These are phyloP conservation scores for Ectemnius lituratus DNA, from an alignment of 2,888 invertebrate genomes.

Conservation along the genomic window DNA sequence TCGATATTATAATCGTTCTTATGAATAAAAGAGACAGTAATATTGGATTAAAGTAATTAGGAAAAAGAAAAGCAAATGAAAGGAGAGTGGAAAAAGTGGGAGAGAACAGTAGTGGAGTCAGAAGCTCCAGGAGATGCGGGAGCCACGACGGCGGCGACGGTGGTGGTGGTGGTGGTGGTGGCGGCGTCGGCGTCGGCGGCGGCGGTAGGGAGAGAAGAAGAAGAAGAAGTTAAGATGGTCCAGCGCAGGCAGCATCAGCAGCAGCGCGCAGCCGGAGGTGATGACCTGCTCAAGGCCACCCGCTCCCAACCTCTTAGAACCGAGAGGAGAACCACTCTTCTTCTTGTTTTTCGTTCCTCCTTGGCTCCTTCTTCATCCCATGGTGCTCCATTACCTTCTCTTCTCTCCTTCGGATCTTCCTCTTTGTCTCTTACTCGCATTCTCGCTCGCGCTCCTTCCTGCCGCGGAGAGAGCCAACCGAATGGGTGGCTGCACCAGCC, in stretches of 20 bases:
- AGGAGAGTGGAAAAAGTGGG: conserved; percentile 7
- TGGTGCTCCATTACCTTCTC: not conserved
- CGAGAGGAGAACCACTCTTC: conserved; percentile 64
- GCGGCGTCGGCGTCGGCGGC: conserved; percentile 19
- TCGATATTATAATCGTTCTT: too few relatives aligned
- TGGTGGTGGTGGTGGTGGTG: conserved; percentile 19
- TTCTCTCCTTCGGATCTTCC: conserved; percentile 13
- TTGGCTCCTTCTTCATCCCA: conserved; percentile 51
- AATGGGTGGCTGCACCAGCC: too few relatives aligned
- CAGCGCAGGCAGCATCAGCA: conserved; percentile 65
- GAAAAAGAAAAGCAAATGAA: not conserved
- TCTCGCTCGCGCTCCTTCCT: conserved; percentile 26
- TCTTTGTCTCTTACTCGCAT: conserved; percentile 12
- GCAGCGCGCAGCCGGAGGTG: conserved; percentile 71
- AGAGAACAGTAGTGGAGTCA: conserved; percentile 8
- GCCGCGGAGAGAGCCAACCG: too few relatives aligned
- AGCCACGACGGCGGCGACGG: conserved; percentile 27
- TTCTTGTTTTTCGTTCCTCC: conserved; percentile 67
- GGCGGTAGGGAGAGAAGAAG: conserved; percentile 28
- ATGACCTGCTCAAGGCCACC: conserved; percentile 78
- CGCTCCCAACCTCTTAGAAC: conserved; percentile 70
- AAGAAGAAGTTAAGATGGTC: conserved; percentile 73
- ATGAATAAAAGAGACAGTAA: too few relatives aligned
- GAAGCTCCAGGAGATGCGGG: conserved; percentile 20
- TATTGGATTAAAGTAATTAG: too few relatives aligned